phyloP scores from a whole-genome alignment of 2,797 vertebrate species.

The Florisuga fusca region DNA sequence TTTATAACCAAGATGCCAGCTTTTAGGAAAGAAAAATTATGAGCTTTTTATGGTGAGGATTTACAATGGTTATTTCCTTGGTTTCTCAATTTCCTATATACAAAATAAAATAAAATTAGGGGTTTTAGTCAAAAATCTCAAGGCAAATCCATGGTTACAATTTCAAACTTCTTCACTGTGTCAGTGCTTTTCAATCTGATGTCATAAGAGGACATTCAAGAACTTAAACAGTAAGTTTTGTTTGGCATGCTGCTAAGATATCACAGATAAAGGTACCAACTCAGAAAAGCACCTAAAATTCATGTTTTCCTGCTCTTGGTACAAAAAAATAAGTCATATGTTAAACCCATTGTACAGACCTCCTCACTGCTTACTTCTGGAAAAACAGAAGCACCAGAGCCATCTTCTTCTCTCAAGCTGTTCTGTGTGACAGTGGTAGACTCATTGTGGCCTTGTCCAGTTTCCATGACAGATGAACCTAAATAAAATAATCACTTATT shows the following conservation, averaged over 20 bases:
- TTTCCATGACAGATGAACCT: neutral
- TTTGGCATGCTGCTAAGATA: neutral
- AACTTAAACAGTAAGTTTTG: neutral
- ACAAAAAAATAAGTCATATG: neutral
- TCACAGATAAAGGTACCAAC: neutral
- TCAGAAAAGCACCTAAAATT: neutral
- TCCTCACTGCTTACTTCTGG: neutral
- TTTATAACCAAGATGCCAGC: neutral
- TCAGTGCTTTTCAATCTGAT: neutral
- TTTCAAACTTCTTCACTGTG: neutral
- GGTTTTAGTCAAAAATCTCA: neutral
- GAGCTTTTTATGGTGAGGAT: neutral
- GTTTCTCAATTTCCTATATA: neutral
- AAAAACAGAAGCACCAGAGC: slow-evolving; percentile 47
- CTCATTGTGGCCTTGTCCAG: neutral
- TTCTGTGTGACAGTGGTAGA: neutral
- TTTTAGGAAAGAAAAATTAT: neutral
- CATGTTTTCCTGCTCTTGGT: neutral
- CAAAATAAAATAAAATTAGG: neutral
- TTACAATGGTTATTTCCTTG: neutral
- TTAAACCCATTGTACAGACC: slow-evolving; percentile 56
- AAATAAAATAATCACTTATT: neutral
- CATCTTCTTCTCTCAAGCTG: slow-evolving; percentile 29
- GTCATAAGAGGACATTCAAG: neutral
- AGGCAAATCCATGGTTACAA: neutral